A percentile compares a stretch with the other conserved stretches of the same genome.
Conservation (phyloP, 2,113 vertebrate species). For the Plecturocebus donacophilus region DNA sequence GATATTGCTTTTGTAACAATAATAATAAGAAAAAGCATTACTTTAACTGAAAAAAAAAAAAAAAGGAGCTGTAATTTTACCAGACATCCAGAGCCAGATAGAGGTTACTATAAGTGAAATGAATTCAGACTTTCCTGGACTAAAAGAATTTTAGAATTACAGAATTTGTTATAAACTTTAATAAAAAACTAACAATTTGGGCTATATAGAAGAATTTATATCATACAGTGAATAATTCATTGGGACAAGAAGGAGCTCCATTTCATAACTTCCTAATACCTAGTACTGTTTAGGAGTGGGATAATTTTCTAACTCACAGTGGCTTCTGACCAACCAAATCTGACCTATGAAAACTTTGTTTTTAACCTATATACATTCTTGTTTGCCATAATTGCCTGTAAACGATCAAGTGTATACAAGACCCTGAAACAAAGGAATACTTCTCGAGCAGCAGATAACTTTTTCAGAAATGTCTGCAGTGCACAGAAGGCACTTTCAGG, state of each 20-base stretch:
- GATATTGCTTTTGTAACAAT: conserved; percentile 3
- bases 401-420: neutral
- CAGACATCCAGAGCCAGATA: neutral
- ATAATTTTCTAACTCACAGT: neutral
- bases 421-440: neutral
- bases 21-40: conserved; percentile 11
- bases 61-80: neutral
- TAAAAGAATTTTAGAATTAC: conserved; percentile 12
- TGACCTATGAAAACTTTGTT: neutral
- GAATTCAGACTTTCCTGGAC: neutral
- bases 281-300: neutral
- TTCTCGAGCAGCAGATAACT: neutral
- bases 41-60: neutral
- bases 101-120: neutral
- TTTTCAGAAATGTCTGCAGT: neutral
- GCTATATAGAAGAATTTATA: neutral
- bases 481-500: neutral
- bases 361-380: neutral
- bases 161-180: conserved; percentile 1
- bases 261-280: neutral
- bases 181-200: neutral
- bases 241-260: neutral
- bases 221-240: neutral
- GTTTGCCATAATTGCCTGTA: neutral
- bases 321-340: neutral